Conservation (phyloP, 2,797 vertebrate species). For the Ptychobarbus kaznakovi region DNA sequence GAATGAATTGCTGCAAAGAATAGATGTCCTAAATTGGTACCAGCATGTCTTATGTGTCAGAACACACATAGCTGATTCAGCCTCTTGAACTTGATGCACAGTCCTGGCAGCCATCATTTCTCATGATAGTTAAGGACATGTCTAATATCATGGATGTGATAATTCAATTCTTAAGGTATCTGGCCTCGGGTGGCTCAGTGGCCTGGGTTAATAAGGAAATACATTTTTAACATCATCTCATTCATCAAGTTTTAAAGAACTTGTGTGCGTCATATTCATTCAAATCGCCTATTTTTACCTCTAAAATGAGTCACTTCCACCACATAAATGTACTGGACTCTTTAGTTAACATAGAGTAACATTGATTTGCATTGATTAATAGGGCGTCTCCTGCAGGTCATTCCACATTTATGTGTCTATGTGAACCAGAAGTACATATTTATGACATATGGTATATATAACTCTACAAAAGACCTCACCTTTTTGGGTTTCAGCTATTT, state of each 20-base stretch:
- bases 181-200: slow-evolving; percentile 36
- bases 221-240: slow-evolving; percentile 58
- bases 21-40: slow-evolving; percentile 36
- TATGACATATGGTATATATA: not conserved
- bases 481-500: not conserved
- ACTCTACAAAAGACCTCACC: not conserved
- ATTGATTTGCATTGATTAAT: slow-evolving; percentile 4
- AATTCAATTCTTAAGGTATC: slow-evolving; percentile 26
- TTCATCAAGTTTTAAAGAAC: slow-evolving; percentile 43
- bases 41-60: not conserved
- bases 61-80: not conserved
- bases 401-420: not conserved
- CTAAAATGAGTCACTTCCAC: slow-evolving; percentile 3
- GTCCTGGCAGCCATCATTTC: slow-evolving; percentile 15
- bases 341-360: not conserved
- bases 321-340: not conserved
- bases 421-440: not conserved
- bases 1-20: slow-evolving; percentile 46
- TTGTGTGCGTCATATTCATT: not conserved
- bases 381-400: not conserved
- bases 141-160: slow-evolving; percentile 22
- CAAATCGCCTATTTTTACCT: not conserved
- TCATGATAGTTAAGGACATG: slow-evolving; percentile 13
- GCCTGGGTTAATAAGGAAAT: slow-evolving; percentile 52
- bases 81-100: slow-evolving; percentile 9